Base-by-base conservation (phyloP, 1,140 invertebrate genomes). In the Drosophila kepulauana region DNA sequence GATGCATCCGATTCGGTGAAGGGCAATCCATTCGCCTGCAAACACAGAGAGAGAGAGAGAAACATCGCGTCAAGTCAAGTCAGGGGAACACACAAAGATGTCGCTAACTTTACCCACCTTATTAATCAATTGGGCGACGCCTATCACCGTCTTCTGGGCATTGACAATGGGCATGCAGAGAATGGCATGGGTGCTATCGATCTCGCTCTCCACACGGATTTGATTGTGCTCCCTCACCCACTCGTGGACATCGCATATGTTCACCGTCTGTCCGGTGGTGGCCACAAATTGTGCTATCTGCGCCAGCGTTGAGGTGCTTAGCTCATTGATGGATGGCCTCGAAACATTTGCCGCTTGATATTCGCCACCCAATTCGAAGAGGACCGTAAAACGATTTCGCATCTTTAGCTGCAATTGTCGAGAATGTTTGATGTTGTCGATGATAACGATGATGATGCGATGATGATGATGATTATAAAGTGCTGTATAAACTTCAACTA, bases 101-200 rank as follows among this genome's bases (percentile, higher is more conserved):
- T 11, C 2, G 2, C 59, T 28, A 3, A 15, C 3, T 38, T 38
- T 41, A 62, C 68, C 68, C 85, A 97, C 96, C 95, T 99, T 99
- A 92, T 99, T 99, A 43, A 99, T 97, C 28, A 99, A 94, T 86
- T 99, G 98, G 49, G 97, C 97, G 0, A 99, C 98, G 13, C 98
- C 98, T 76, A 98, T 98, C 2, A 98, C 96, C 46, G 94, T 94
- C 78, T 96, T 96, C 90, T 97, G 96, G 3, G 97, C 97, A 92
- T 98, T 98, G 20, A 97, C 96, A 70, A 98, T 98, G 0, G 97
- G 97, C 96, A 98, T 98, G 82, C 97, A 98, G 1, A 98, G 94
- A 81, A 98, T 97, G 35, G 96, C 96, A 62, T 94, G 94, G 0
- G 96, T 95, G 11, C 93, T 94, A 75, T 94, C 94, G 75, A 95